Percentiles rank a stretch among this genome's conserved stretches.
phyloP scores from a whole-genome alignment of 2,797 vertebrate genomes.

The Cichlasoma orientale region DNA sequence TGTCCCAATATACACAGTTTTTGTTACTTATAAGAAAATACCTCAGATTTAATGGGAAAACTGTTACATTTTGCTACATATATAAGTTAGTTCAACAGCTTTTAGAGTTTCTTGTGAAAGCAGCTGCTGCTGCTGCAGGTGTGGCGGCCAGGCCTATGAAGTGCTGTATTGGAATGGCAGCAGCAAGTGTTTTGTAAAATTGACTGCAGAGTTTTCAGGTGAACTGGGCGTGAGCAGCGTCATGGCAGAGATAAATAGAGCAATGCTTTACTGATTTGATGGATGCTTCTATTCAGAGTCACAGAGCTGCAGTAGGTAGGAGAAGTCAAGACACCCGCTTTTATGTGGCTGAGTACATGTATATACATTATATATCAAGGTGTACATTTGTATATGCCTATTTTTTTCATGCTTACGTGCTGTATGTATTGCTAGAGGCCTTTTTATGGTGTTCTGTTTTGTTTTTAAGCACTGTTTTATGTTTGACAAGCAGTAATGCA shows the following conservation, averaged over 20 bases:
- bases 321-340: no score
- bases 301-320: no score
- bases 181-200: background rate
- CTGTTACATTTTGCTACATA: no score
- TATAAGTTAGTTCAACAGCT: no score
- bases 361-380: no score
- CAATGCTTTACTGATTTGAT: background rate
- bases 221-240: background rate
- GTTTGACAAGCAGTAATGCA: background rate
- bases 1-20: no score
- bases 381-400: no score
- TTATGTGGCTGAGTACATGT: no score
- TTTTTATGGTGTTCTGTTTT: background rate
- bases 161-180: background rate
- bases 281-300: background rate
- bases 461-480: background rate
- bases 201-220: background rate
- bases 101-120: background rate
- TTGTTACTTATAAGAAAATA: no score
- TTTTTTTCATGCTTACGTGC: background rate
- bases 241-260: background rate
- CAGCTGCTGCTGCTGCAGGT: background rate
- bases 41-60: no score
- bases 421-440: accelerated
- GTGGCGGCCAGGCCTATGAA: no score